phyloP scores from a whole-genome alignment of 2,888 invertebrate species.

The Melinopterus prodromus region DNA sequence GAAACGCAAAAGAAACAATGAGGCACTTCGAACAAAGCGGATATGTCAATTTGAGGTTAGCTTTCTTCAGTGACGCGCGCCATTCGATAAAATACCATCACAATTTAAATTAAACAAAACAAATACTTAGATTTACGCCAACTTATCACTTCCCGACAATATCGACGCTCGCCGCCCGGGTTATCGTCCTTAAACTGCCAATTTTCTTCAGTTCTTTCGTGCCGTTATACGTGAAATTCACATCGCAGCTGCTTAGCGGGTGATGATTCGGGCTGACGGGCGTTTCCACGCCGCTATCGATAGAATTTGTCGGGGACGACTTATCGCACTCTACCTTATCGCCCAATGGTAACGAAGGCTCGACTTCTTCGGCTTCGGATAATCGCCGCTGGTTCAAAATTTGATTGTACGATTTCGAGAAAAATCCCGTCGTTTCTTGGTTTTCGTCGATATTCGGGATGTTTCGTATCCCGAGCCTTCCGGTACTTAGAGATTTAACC shows the following conservation, averaged over 20 bases:
- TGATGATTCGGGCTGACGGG: conserved; percentile 68
- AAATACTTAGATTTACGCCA: not conserved
- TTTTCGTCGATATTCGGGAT: conserved; percentile 35
- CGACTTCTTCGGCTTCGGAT: conserved; percentile 17
- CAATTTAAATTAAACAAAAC: conserved; percentile 19
- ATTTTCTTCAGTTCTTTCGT: conserved; percentile 82
- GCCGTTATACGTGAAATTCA: conserved; percentile 82
- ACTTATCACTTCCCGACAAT: conserved; percentile 33
- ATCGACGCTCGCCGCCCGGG: conserved; percentile 37
- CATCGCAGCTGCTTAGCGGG: conserved; percentile 81
- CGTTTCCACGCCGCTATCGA: conserved; percentile 73
- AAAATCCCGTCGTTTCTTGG: conserved; percentile 56
- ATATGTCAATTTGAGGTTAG: conserved; percentile 4
- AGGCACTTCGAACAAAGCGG: conserved; percentile 11
- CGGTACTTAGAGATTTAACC: conserved; percentile 58
- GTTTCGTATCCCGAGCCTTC: conserved; percentile 52
- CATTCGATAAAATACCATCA: conserved; percentile 30
- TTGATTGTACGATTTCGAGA: conserved; percentile 75
- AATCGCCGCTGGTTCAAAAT: conserved; percentile 65
- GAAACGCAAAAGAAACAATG: conserved; percentile 15
- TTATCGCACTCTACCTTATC: conserved; percentile 52
- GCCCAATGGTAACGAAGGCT: conserved; percentile 38
- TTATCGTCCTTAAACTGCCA: conserved; percentile 55
- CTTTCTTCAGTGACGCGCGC: not conserved
- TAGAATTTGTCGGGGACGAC: conserved; percentile 54